Evolutionary conservation across 1,140 invertebrate genomes (phyloP), one percentile per base, ranked within the genome.

Genomic region (Gonioctena quinquepunctata): DNA sequence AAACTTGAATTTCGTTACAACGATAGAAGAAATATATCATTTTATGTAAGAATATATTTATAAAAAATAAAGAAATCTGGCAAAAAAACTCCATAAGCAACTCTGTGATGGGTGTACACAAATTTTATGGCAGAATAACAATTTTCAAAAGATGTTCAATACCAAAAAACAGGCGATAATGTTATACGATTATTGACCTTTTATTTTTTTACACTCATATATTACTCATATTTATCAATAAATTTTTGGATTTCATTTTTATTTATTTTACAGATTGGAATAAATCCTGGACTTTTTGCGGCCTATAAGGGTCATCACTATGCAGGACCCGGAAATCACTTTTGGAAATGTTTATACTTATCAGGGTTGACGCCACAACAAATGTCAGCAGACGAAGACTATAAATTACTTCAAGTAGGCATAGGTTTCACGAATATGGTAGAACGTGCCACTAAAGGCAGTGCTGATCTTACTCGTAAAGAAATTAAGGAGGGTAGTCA

Each of bases 391-490:
- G 95, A 97, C 80, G 96, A 99, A 85, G 97, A 99, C 85, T 94
- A 92, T 82, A 96, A 96, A 86, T 86, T 98, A 28, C 84, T 97
- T 27, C 93, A 96, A 81, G 93, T 94, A 83, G 96, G 96, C 49
- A 98, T 99, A 78, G 97, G 97, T 2, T 99, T 99, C 85, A 99
- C 96, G 71, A 98, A 98, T 85, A 98, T 99, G 91, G 96, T 98
- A 70, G 89, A 93, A 74, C 88, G 96, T 60, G 95, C 96, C 48
- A 98, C 96, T 1, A 96, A 96, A 86, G 96, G 96, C 67, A 97
- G 95, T 81, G 95, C 95, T 11, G 96, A 98, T 88, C 87, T 98
- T 48, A 97, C 95, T 54, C 90, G 96, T 78, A 94, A 96, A 84
- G 97, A 99, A 89, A 98, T 99, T 76, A 96, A 97, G 86, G 95